These are phyloP conservation scores for Callocephalon fimbriatum DNA, from an alignment of 2,113 vertebrate genomes.

Conservation along the genomic window DNA sequence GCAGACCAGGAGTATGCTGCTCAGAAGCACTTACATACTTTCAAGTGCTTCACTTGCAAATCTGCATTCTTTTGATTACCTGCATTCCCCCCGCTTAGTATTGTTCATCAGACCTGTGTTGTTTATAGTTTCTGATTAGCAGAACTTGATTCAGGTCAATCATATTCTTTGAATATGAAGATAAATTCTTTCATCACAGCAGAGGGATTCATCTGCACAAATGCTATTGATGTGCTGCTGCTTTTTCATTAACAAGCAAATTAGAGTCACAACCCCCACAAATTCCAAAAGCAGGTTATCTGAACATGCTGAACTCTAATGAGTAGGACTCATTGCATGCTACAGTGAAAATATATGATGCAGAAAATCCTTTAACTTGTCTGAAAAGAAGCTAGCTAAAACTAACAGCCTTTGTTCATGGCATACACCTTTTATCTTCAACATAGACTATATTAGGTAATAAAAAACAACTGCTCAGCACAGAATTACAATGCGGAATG, in stretches of 20 bases:
- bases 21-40: neutral
- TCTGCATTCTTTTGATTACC: neutral
- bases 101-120: neutral
- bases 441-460: neutral
- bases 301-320: neutral
- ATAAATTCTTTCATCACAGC: neutral
- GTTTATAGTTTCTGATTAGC: slow-evolving; percentile 32
- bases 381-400: neutral
- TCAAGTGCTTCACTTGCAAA: neutral
- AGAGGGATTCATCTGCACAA: neutral
- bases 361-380: neutral
- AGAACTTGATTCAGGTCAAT: slow-evolving; percentile 10
- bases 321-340: neutral
- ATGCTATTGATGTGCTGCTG: neutral
- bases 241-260: slow-evolving; percentile 30
- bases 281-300: neutral
- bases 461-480: neutral
- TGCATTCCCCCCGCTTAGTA: neutral
- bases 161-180: neutral
- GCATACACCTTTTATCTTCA: neutral
- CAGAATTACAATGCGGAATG: neutral
- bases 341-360: neutral
- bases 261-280: neutral
- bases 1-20: neutral
- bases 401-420: neutral